Percentiles rank a stretch among this genome's conserved stretches.
phyloP scores from a whole-genome alignment of 2,113 vertebrate genomes.

The Pantherophis guttatus region DNA sequence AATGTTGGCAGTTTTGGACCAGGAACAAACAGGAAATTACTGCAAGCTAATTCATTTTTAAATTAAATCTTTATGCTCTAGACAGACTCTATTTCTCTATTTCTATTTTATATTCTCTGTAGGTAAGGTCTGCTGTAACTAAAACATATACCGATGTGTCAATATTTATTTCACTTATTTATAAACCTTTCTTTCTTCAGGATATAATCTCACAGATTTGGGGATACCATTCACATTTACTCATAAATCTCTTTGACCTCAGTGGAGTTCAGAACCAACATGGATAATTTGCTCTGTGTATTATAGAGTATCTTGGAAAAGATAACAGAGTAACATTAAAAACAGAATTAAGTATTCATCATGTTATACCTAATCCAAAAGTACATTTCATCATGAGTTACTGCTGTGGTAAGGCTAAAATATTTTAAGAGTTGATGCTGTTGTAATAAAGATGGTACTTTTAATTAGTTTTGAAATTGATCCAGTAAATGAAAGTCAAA shows the following conservation, averaged over 20 bases:
- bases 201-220: not conserved
- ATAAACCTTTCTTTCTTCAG: not conserved
- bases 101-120: conserved; percentile 21
- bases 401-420: not conserved
- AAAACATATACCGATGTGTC: conserved; percentile 23
- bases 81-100: conserved; percentile 38
- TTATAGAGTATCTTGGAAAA: not conserved
- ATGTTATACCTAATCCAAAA: not conserved
- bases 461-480: not conserved
- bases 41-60: not conserved
- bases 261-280: not conserved
- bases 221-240: not conserved
- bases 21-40: not conserved
- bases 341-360: not conserved
- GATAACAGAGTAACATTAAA: not conserved
- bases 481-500: not conserved
- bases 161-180: not conserved
- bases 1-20: not conserved
- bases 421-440: not conserved
- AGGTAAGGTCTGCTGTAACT: conserved; percentile 32
- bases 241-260: not conserved
- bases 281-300: not conserved
- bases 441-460: not conserved
- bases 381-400: not conserved
- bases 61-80: conserved; percentile 21